phyloP scores from a whole-genome alignment of 2,113 vertebrate genomes.

The Rostratula benghalensis region DNA sequence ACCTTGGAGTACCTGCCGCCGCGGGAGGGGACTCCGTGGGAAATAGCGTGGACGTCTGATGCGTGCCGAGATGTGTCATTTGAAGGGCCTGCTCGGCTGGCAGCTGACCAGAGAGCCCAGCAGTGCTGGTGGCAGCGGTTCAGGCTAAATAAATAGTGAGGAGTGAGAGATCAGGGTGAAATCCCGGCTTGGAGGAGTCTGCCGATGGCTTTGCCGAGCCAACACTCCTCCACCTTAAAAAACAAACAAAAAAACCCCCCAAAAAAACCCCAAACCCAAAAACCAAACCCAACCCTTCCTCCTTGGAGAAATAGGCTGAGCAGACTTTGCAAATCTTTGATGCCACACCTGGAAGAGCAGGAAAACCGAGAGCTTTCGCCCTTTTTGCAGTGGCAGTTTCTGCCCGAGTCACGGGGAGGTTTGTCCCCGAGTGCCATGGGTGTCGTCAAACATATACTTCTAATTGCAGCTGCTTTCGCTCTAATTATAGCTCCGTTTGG shows the following conservation, averaged over 20 bases:
- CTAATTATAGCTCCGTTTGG: conserved; percentile 82
- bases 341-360: not conserved
- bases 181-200: not conserved
- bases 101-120: conserved; percentile 35
- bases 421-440: not conserved
- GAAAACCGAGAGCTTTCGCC: not conserved
- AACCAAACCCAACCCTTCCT: not conserved
- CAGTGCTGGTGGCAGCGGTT: conserved; percentile 12
- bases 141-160: conserved; percentile 23
- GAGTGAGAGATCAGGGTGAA: conserved; percentile 20
- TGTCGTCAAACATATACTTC: conserved; percentile 74
- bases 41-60: not conserved
- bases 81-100: conserved; percentile 1
- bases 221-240: not conserved
- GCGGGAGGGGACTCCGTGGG: not conserved
- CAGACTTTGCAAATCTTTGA: not conserved
- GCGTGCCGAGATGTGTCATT: not conserved
- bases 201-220: not conserved
- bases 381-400: not conserved
- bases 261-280: no score
- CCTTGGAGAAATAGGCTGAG: not conserved
- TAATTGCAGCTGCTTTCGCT: conserved; percentile 82
- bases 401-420: not conserved
- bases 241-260: no score
- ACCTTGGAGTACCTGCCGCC: not conserved